Evolutionary conservation across 1,140 invertebrate species (phyloP), one percentile per base, ranked within the genome.

Genomic region (Heliconius melpomene): DNA sequence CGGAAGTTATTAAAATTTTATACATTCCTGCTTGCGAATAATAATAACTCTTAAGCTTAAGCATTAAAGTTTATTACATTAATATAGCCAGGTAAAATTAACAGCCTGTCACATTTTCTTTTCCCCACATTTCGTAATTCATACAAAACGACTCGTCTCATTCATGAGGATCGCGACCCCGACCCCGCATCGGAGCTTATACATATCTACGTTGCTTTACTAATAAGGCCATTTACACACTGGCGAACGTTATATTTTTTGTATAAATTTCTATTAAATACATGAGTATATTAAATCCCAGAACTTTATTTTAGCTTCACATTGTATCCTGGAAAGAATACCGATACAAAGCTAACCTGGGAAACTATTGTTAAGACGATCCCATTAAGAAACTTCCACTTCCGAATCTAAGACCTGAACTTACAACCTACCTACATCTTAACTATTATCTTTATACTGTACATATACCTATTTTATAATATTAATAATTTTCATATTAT

Each of bases 121-220:
- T 72, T 50, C n/a, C 77, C 23, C 7, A 52, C 70, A 16, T 66
- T 66, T 66, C 52, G 76, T 79, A 71, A 78, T 16, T 78, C 78
- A 77, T 78, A 81, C 66, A 74, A 75, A 78, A 81, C 70, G 76
- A 72, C 40, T 46, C 13, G 75, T 78, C 70, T 83, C 76, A 80
- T 83, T 83, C 82, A 83, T 78, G 79, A 82, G 82, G 82, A 83
- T 74, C 79, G 82, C 76, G 79, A 83, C 82, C 82, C 82, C 79
- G 79, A 76, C 71, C 71, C 57, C 40, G 38, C 72, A 80, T 79
- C 72, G 73, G 60, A 75, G 57, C 74, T 71, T 71, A 36, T 36
- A 36, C 32, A 38, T 77, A 79, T 75, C 77, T 82, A 66, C 54
- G n/a, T 75, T 50, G 71, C 72, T 52, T 78, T 73, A 54, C 23